Evolutionary conservation across 2,797 vertebrate genomes (phyloP), one percentile per base, ranked within the genome.

Genomic region (Rhinogobio ventralis): DNA sequence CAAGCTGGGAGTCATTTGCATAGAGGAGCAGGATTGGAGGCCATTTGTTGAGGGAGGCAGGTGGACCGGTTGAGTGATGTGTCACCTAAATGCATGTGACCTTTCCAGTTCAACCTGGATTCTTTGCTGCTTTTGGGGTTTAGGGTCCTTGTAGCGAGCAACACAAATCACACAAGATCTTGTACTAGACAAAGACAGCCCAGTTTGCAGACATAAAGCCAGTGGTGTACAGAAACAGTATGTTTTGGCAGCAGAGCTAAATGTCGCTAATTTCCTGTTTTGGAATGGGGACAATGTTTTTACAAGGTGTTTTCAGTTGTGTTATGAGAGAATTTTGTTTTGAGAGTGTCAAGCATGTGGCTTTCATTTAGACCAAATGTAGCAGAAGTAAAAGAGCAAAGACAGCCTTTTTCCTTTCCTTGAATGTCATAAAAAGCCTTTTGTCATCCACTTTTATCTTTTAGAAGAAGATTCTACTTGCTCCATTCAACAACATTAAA

Each of bases 1-100:
- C 85, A 87, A 85, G 83, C 80, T 80, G 36, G 84, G 73, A 71
- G 85, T 86, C 69, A 84, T 89, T 83, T 84, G 81, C 86, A 83
- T 87, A 85, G 83, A 72, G 42, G 78, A 80, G 71, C 81, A 64
- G 76, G 36, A 86, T 86, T 78, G 75, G 85, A 68, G 73, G 71
- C 81, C 83, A 82, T 87, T 86, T 87, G 80, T 85, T 74, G 75
- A 53, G 71, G 83, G 67, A 77, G 86, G 78, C 78, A 71, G 77
- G 71, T 86, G 81, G 82, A 86, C 78, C 64, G 79, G 82, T 84
- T 84, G 85, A 84, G 46, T 68, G 87, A 88, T 86, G 68, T 84
- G 87, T 82, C 82, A 82, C 87, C 85, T 81, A 80, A 86, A 84
- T 80, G 85, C 82, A 77, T 49, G 64, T 76, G 73, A 88, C 85